Conservation (phyloP, 2,888 invertebrate species). For the Cacoxenus indagator region DNA sequence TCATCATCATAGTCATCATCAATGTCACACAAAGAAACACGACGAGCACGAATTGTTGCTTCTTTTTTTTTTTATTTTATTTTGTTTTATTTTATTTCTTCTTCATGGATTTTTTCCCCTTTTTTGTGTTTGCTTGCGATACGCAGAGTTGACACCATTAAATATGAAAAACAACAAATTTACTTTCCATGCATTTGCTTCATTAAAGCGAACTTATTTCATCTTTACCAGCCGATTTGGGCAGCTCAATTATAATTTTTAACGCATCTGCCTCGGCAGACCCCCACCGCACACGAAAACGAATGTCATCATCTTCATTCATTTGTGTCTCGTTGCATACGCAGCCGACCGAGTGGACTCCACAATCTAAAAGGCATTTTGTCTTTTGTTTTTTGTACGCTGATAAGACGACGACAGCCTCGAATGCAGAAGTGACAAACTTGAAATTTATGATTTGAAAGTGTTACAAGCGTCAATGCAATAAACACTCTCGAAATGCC, state of each 20-base stretch:
- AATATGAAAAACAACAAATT: conserved; percentile 49
- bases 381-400: conserved; percentile 40
- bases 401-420: not conserved
- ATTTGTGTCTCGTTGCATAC: conserved; percentile 49
- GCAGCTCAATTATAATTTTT: conserved; percentile 54
- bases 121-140: conserved; percentile 39
- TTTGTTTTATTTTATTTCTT: too few relatives aligned
- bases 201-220: conserved; percentile 31
- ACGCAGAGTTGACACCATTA: conserved; percentile 59
- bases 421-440: conserved; percentile 51
- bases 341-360: conserved; percentile 21
- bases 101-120: conserved; percentile 14
- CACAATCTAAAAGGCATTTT: conserved; percentile 3
- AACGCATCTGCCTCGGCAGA: conserved; percentile 32
- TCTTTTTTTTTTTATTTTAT: too few relatives aligned
- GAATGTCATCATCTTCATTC: conserved; percentile 38
- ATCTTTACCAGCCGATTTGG: not conserved
- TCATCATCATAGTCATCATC: conserved; percentile 37
- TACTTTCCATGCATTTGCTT: conserved; percentile 39
- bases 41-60: conserved; percentile 28
- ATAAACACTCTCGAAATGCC: conserved; percentile 50
- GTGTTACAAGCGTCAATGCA: conserved; percentile 60
- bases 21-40: conserved; percentile 47
- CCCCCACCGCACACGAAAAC: not conserved
- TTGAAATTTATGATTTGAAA: conserved; percentile 61